Conservation (phyloP, 2,888 invertebrate species). For the Theretra japonica region DNA sequence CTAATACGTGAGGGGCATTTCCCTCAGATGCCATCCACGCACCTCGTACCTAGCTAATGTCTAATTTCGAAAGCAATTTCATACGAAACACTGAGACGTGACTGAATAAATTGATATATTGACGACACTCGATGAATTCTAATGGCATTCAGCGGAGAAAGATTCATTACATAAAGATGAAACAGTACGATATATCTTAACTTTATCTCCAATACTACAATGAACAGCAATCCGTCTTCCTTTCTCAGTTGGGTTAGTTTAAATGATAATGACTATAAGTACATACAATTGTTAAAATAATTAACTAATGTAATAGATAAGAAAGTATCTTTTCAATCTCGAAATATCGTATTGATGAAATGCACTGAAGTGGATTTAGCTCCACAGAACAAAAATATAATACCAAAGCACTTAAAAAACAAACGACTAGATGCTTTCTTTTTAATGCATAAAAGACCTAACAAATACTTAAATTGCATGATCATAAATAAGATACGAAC, state of each 20-base stretch:
- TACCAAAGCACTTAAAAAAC: neutral
- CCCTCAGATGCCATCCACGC: conserved; percentile 43
- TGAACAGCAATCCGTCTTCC: neutral
- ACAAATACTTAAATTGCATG: no score
- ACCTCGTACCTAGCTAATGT: conserved; percentile 44
- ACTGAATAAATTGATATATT: conserved; percentile 32
- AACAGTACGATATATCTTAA: neutral
- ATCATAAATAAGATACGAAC: no score
- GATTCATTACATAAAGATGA: conserved; percentile 29
- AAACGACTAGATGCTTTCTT: neutral
- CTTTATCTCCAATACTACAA: neutral
- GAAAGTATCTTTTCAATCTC: neutral
- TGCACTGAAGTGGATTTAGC: neutral
- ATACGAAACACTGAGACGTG: conserved; percentile 36
- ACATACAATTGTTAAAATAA: conserved; percentile 7
- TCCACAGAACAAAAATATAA: neutral
- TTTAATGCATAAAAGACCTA: neutral
- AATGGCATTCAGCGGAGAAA: conserved; percentile 35
- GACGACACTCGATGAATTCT: conserved; percentile 32
- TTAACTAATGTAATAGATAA: conserved; percentile 6
- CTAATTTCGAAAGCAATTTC: conserved; percentile 50
- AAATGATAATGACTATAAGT: neutral
- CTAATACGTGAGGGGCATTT: conserved; percentile 71
- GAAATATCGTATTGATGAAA: neutral
- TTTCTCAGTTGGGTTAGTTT: neutral